Percentiles rank a stretch among this genome's conserved stretches.
These are phyloP conservation scores for Phycodurus eques DNA, from an alignment of 2,113 vertebrate genomes.

Conservation along the genomic window DNA sequence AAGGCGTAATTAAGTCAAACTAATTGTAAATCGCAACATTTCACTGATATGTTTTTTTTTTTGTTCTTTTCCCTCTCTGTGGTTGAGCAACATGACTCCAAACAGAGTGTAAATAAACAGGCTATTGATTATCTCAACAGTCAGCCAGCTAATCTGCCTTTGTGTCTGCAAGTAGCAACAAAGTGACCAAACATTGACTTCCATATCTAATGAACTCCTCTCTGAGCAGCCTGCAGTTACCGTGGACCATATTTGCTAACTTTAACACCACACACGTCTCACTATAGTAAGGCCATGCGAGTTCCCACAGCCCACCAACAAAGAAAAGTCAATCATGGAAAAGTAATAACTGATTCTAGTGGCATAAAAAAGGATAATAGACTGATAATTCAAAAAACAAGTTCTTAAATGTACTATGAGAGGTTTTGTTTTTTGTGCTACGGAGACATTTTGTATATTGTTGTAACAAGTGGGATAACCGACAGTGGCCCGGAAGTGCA, in stretches of 20 bases:
- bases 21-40: background rate
- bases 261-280: background rate
- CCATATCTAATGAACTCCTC: background rate
- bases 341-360: background rate
- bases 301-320: background rate
- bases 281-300: background rate
- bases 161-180: constrained; percentile 12
- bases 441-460: no score
- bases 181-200: background rate
- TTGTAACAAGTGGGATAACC: no score
- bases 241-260: background rate
- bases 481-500: no score
- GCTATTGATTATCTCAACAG: constrained; percentile 39
- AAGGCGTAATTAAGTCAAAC: background rate
- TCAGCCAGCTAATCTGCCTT: constrained; percentile 4
- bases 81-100: constrained; percentile 1
- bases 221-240: background rate
- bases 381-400: background rate
- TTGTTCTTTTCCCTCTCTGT: background rate
- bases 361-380: background rate
- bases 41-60: background rate
- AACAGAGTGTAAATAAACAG: constrained; percentile 7
- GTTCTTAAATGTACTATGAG: no score
- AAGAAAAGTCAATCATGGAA: background rate
- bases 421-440: no score